Percentiles rank a stretch among this genome's conserved stretches.
Conservation (phyloP, 2,797 vertebrate genomes). For the Micrastur ruficollis region DNA sequence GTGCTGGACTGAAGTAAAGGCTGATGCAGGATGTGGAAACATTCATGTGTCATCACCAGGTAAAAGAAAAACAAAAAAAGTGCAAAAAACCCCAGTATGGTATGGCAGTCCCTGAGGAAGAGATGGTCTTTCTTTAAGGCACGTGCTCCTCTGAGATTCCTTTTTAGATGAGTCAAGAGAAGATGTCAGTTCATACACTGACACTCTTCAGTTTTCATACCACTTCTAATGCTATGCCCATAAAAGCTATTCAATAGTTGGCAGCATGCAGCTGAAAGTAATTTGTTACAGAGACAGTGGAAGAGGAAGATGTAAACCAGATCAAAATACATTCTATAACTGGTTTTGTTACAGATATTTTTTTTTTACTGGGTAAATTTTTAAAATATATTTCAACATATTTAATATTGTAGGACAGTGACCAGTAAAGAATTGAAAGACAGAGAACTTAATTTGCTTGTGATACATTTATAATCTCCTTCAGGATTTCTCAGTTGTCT, state of each 20-base stretch:
- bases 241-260: not conserved
- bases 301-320: not conserved
- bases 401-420: not conserved
- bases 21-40: not conserved
- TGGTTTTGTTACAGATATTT: not conserved
- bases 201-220: not conserved
- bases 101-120: not conserved
- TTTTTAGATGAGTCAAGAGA: not conserved
- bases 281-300: not conserved
- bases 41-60: not conserved
- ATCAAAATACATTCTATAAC: not conserved
- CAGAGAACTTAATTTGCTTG: not conserved
- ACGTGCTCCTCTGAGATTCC: not conserved
- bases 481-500: not conserved
- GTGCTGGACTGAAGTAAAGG: not conserved
- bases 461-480: not conserved
- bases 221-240: not conserved
- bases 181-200: not conserved
- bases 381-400: not conserved
- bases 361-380: not conserved
- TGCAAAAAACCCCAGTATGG: rapidly evolving
- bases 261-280: not conserved
- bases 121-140: not conserved
- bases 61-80: not conserved
- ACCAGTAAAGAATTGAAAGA: not conserved